phyloP scores from a whole-genome alignment of 2,797 vertebrate species.

The Tangara arthus region DNA sequence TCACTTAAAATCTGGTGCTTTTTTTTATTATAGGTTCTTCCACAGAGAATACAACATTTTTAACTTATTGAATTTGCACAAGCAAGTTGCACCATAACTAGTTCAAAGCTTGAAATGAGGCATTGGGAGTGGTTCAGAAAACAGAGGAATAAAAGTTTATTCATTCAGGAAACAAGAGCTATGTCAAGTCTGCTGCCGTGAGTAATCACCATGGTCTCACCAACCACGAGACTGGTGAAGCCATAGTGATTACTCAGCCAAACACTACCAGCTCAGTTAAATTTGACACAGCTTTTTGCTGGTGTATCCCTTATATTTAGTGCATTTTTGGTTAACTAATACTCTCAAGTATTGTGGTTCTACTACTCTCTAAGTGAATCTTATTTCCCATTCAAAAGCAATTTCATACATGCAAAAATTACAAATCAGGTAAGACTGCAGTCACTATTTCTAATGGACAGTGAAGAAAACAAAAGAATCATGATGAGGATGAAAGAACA shows the following conservation, averaged over 20 bases:
- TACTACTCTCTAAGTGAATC: neutral
- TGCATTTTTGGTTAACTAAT: neutral
- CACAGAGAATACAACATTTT: neutral
- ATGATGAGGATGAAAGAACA: neutral
- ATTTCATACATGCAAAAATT: neutral
- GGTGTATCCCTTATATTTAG: neutral
- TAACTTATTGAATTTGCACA: neutral
- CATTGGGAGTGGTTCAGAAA: neutral
- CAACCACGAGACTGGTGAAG: neutral
- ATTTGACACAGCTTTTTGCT: neutral
- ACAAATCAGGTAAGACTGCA: neutral
- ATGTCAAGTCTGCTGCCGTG: neutral
- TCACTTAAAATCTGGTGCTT: neutral
- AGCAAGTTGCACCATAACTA: neutral
- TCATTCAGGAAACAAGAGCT: neutral
- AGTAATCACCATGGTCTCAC: neutral
- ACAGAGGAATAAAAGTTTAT: neutral
- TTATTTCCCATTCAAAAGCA: neutral
- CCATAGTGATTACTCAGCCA: neutral
- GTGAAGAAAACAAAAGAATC: neutral
- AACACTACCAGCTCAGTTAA: neutral
- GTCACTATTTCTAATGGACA: neutral
- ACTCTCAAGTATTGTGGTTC: neutral
- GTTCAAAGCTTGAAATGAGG: neutral
- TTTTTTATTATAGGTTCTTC: neutral